Evolutionary conservation across 2,113 vertebrate genomes (phyloP), one percentile per base, ranked within the genome.

Genomic region (Promerops cafer): DNA sequence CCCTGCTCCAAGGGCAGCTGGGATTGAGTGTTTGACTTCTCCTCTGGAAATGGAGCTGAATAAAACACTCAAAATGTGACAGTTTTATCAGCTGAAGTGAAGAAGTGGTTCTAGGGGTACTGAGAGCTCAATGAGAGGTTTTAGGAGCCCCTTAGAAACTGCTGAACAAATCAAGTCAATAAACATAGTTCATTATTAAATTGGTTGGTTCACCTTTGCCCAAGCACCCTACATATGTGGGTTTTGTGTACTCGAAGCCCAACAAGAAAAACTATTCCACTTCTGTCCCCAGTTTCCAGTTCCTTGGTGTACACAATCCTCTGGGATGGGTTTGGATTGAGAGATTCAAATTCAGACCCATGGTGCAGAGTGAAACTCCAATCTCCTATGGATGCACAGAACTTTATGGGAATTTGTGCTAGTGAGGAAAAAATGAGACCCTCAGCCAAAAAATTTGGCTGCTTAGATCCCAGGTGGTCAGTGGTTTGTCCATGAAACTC

Each of bases 21-120:
- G 86, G 80, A 89, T 68, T 60, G 75, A 90, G 77, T 40, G 56
- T 93, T 87, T 90, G 61, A 79, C 45, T 80, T 82, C 49, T 44
- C 28, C 27, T 69, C 66, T 88, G 83, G 80, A 93, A 85, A 69
- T 17, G 59, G 57, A 94, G 71, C 17, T 40, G 40, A 49, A 80
- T 84, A 83, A 94, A 95, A 80, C 61, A 90, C 78, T 16, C 5
- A 1, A 64, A 59, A 82, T 21, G 61, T 76, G 89, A 76, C 79
- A 86, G 71, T 83, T 95, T 93, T 89, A 93, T 66, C 89, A 83
- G 53, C 57, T 54, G 39, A 68, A 75, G 53, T 50, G 57, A 76
- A 85, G 26, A 78, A 77, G 39, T 37, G 71, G 23, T 49, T 81
- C 39, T 7, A 74, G 60, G 28, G 92, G 33, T 13, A 8, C 44